Evolutionary conservation across 1,140 invertebrate species (phyloP).

Genomic region (Drosophila yakuba): DNA sequence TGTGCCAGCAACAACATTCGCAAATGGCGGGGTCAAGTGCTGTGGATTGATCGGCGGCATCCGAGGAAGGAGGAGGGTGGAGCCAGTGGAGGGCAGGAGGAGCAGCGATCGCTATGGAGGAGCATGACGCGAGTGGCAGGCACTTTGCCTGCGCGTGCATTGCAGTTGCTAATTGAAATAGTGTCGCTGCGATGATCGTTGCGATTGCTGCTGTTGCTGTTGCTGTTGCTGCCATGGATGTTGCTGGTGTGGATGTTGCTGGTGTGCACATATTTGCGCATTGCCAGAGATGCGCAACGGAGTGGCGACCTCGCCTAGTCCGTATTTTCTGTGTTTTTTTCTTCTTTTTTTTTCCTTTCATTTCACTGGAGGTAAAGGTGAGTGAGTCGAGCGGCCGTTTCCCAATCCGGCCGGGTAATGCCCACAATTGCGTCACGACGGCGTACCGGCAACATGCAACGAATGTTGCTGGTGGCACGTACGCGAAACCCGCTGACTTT

Average conservation of each 20-base stretch:
- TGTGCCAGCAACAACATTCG: slow-evolving; percentile 65
- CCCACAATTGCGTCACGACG: slow-evolving; percentile 70
- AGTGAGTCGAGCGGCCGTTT: slow-evolving; percentile 41
- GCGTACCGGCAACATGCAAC: slow-evolving; percentile 40
- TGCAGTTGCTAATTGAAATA: slow-evolving; percentile 84
- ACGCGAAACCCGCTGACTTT: slow-evolving; percentile 30
- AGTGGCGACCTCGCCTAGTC: slow-evolving; percentile 74
- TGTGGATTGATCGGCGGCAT: slow-evolving; percentile 40
- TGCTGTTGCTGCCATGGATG: slow-evolving; percentile 10
- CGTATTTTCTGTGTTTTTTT: slow-evolving; percentile 1
- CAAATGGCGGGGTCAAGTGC: slow-evolving; percentile 67
- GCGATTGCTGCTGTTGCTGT: slow-evolving; percentile 8
- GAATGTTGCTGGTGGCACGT: slow-evolving; percentile 53
- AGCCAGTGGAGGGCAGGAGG: not conserved
- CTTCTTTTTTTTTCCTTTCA: not conserved
- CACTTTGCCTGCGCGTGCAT: slow-evolving; percentile 79
- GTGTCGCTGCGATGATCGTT: slow-evolving; percentile 52
- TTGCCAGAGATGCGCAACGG: slow-evolving; percentile 78
- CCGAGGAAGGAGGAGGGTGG: not conserved
- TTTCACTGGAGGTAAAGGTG: slow-evolving; percentile 55
- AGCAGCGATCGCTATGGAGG: slow-evolving; percentile 25
- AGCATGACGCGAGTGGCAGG: slow-evolving; percentile 57
- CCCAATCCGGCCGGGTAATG: slow-evolving; percentile 54
- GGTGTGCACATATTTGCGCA: slow-evolving; percentile 72
- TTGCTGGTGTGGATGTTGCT: slow-evolving; percentile 45